Base-by-base conservation (phyloP, 2,797 vertebrate species). In the Forpus xanthops region DNA sequence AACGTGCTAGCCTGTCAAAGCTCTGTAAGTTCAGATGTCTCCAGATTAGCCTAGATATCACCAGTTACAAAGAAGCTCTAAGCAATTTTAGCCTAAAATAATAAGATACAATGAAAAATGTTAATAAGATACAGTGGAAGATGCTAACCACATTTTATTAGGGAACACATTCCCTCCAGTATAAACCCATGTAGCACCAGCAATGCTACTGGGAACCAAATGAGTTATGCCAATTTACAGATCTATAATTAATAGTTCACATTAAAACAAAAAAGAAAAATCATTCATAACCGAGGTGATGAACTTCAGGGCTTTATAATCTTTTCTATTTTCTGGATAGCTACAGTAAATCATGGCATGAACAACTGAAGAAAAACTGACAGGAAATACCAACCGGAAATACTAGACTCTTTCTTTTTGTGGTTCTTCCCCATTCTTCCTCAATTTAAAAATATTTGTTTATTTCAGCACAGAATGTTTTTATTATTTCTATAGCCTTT, bases 401-500 rank as follows among this genome's bases (percentile, higher is more conserved):
- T 55, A 74, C 7, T n/a, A 83, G 53, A 17, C 30, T 28, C 50
- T 49, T 52, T 55, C 31, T 67, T 81, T 83, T 62, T 85, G 81
- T 71, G 71, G 53, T 42, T 89, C 91, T 41, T 4, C 25, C 23
- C 15, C 72, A 75, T 92, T 94, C 75, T 85, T 80, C 62, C 75
- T 92, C 72, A 85, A 94, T 95, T 96, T 94, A 77, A 87, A 93
- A 95, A 72, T 47, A 9, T 83, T 91, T 92, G 61, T 37, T 75
- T 77, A 44, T 92, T 83, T 74, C 52, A 72, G 49, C n/a, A 85
- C 86, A 96, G 65, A 92, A 80, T 89, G 81, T 81, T 95, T 94
- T 88, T 91, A 90, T 94, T 96, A 86, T 70, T 95, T 61, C 61
- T 61, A 55, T 27, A 95, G 52, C 18, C 41, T 87, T 93, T 94